Evolutionary conservation across 2,888 invertebrate genomes (phyloP).

Genomic region (Drosophila dives): DNA sequence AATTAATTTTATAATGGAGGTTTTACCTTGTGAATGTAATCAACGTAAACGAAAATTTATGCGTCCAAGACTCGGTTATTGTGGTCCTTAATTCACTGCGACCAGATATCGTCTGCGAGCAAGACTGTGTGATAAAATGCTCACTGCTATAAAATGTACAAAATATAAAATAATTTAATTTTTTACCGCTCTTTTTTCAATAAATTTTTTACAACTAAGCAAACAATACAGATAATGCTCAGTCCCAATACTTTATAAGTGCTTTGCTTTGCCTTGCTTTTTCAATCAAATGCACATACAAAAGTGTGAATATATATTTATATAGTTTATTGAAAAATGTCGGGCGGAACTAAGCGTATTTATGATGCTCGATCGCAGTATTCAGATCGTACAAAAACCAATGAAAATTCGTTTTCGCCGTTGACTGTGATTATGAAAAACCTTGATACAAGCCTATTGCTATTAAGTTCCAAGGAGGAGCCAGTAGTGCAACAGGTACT

Average conservation of each 20-base stretch:
- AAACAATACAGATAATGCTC: too few relatives aligned
- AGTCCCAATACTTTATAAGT: too few relatives aligned
- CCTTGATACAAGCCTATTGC: conserved; percentile 67
- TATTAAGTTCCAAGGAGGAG: conserved; percentile 75
- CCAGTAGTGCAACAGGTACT: conserved; percentile 66
- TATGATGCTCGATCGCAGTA: conserved; percentile 65
- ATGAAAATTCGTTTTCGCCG: conserved; percentile 61
- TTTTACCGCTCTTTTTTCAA: too few relatives aligned
- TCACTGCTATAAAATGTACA: neutral
- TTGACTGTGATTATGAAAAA: conserved; percentile 56
- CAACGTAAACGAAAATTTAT: neutral
- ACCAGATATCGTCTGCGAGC: neutral
- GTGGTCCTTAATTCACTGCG: neutral
- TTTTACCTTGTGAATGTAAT: neutral
- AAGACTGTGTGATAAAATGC: neutral
- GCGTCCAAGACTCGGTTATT: neutral
- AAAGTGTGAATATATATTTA: neutral
- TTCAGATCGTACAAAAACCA: conserved; percentile 65
- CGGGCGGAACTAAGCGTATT: conserved; percentile 52
- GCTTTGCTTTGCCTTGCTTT: too few relatives aligned
- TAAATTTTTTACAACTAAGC: too few relatives aligned
- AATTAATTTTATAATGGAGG: neutral
- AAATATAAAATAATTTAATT: neutral
- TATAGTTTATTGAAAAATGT: conserved; percentile 33
- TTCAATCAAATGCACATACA: conserved; percentile 20